Conservation (phyloP, 2,888 invertebrate species). For the Acanthacorydalis orientalis region DNA sequence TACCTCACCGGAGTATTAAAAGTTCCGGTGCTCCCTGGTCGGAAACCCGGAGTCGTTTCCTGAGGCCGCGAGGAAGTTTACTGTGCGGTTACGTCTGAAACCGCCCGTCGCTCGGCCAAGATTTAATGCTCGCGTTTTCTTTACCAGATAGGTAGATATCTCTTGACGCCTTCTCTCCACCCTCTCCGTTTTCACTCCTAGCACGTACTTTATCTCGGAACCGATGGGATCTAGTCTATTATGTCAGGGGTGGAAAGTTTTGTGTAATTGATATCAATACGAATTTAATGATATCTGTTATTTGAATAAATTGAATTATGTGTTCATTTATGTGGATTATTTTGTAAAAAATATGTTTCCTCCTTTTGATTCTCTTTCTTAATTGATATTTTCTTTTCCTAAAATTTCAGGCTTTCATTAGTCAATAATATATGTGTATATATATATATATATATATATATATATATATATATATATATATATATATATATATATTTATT, state of each 20-base stretch:
- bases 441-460: background rate
- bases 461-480: background rate
- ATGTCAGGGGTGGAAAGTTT: constrained; percentile 11
- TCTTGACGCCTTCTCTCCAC: background rate
- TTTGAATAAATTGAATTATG: too few relatives aligned
- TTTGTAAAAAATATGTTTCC: constrained; percentile 5
- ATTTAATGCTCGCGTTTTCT: too few relatives aligned
- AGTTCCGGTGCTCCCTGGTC: background rate
- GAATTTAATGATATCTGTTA: constrained; percentile 16
- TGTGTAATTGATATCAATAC: constrained; percentile 12
- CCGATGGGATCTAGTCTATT: constrained; percentile 9
- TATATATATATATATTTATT: too few relatives aligned
- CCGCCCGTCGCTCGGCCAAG: too few relatives aligned
- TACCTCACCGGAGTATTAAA: background rate
- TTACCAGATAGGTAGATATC: too few relatives aligned
- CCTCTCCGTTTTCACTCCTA: constrained; percentile 1
- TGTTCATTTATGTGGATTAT: too few relatives aligned
- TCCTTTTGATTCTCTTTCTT: constrained; percentile 9
- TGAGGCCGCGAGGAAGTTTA: constrained; percentile 2
- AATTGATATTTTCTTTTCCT: background rate
- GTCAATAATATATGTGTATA: constrained; percentile 3
- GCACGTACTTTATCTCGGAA: background rate
- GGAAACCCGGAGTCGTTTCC: constrained; percentile 3
- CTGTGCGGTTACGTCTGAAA: background rate
- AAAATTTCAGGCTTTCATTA: background rate